Conservation (phyloP, 2,797 vertebrate species). For the Mycteria americana region DNA sequence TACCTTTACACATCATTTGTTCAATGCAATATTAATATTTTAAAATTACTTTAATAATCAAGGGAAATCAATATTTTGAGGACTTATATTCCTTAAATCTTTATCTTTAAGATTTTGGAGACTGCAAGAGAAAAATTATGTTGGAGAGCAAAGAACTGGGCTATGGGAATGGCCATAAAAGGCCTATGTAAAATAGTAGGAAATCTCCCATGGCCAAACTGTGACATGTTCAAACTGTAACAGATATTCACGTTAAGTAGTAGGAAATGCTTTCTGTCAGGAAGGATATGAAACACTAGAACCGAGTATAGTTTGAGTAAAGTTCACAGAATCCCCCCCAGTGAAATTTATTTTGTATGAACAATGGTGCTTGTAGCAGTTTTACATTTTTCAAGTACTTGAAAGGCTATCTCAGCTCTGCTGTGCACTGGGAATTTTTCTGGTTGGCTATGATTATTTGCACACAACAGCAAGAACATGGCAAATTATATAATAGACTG, state of each 20-base stretch:
- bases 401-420: neutral
- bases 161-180: neutral
- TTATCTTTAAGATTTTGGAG: neutral
- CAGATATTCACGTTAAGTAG: neutral
- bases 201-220: neutral
- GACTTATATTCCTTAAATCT: neutral
- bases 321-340: neutral
- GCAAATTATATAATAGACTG: neutral
- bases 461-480: neutral
- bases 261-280: neutral
- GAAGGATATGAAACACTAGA: neutral
- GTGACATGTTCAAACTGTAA: accelerated
- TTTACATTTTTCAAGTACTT: neutral
- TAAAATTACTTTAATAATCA: neutral
- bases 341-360: neutral
- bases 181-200: neutral
- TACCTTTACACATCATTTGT: neutral
- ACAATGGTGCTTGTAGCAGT: neutral
- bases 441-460: neutral
- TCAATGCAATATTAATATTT: neutral
- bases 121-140: neutral
- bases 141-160: neutral
- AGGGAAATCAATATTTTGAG: neutral
- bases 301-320: neutral
- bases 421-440: neutral